These are phyloP conservation scores for Dicyrtoma fusca DNA, from an alignment of 2,888 invertebrate species.

Conservation along the genomic window DNA sequence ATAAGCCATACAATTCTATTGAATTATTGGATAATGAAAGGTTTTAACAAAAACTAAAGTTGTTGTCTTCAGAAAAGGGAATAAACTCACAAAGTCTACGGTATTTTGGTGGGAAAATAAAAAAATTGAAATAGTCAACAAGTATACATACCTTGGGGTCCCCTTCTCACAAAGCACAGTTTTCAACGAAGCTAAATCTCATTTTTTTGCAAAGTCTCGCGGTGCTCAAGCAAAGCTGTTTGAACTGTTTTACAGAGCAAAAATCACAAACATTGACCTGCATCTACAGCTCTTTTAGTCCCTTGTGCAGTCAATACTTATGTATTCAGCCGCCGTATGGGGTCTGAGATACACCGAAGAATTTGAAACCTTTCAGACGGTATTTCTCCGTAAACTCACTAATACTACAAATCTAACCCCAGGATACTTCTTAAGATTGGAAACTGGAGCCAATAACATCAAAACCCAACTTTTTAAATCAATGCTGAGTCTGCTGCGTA, in stretches of 20 bases:
- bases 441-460: background rate
- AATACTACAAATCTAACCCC: conserved; percentile 1
- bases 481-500: background rate
- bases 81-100: background rate
- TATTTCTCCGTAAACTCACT: background rate
- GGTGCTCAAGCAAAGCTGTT: background rate
- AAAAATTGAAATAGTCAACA: too few relatives aligned
- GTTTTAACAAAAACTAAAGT: background rate
- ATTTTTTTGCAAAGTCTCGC: background rate
- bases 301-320: too few relatives aligned
- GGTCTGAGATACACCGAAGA: too few relatives aligned
- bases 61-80: conserved; percentile 3
- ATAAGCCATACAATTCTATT: too few relatives aligned
- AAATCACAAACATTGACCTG: background rate
- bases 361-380: background rate
- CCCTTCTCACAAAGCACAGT: background rate
- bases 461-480: background rate
- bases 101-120: background rate
- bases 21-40: too few relatives aligned
- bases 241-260: background rate
- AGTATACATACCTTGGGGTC: too few relatives aligned
- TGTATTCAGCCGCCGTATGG: too few relatives aligned
- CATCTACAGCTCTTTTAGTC: background rate
- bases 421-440: background rate
- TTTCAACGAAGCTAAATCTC: background rate